Conservation (phyloP, 2,888 invertebrate species). For the Hedychridium roseum region DNA sequence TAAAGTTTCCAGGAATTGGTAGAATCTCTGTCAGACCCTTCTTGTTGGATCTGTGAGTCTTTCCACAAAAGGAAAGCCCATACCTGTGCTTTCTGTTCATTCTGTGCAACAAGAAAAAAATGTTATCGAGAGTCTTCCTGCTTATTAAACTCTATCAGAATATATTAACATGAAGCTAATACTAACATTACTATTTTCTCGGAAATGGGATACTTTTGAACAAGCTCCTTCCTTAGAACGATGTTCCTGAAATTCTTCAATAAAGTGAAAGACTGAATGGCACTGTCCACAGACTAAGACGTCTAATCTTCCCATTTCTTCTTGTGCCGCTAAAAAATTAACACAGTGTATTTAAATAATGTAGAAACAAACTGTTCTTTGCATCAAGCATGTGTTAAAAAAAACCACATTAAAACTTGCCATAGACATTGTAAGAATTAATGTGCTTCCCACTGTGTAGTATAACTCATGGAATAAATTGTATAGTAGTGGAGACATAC, state of each 20-base stretch:
- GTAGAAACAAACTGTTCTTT: not conserved
- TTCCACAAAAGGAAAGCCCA: slow-evolving; percentile 90
- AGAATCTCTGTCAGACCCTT: slow-evolving; percentile 64
- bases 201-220: slow-evolving; percentile 70
- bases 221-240: slow-evolving; percentile 70
- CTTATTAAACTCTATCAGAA: too few species aligned
- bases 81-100: slow-evolving; percentile 82
- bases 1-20: slow-evolving; percentile 82
- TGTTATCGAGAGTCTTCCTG: too few species aligned
- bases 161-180: too few species aligned
- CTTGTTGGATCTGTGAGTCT: slow-evolving; percentile 66
- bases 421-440: too few species aligned
- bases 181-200: slow-evolving; percentile 72
- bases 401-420: too few species aligned
- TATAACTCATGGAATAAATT: too few species aligned
- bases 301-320: slow-evolving; percentile 79
- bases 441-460: too few species aligned
- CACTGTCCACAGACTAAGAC: slow-evolving; percentile 86
- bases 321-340: slow-evolving; percentile 72
- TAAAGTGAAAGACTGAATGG: slow-evolving; percentile 79
- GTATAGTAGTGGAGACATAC: slow-evolving; percentile 32
- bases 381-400: too few species aligned
- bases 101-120: slow-evolving; percentile 61
- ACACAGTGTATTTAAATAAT: slow-evolving; percentile 5
- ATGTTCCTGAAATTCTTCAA: slow-evolving; percentile 81